These are phyloP conservation scores for Sphaerophoria taeniata DNA, from an alignment of 2,888 invertebrate genomes.

Conservation along the genomic window DNA sequence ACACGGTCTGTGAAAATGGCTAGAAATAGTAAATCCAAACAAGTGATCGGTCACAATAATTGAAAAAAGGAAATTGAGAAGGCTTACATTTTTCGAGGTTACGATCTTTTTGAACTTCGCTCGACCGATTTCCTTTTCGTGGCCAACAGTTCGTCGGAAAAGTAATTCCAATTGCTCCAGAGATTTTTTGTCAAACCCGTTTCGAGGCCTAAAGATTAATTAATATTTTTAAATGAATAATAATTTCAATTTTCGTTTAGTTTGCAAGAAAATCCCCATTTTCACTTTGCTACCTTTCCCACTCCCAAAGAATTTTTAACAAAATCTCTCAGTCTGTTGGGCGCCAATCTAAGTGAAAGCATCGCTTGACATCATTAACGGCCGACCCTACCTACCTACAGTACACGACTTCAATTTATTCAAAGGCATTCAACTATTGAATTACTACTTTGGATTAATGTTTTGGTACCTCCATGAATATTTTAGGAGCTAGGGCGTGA, in stretches of 20 bases:
- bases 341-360: constrained; percentile 54
- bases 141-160: constrained; percentile 93
- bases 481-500: constrained; percentile 46
- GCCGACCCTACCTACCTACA: constrained; percentile 22
- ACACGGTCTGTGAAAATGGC: constrained; percentile 98
- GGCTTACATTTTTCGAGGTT: constrained; percentile 92
- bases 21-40: constrained; percentile 82
- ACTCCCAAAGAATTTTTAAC: constrained; percentile 43
- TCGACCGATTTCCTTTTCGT: constrained; percentile 92
- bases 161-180: constrained; percentile 92
- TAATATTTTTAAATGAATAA: no score
- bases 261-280: no score
- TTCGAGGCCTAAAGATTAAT: constrained; percentile 87
- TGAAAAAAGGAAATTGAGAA: neutral
- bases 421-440: constrained; percentile 36
- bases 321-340: constrained; percentile 33
- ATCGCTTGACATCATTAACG: no score
- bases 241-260: neutral
- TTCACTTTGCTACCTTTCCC: no score
- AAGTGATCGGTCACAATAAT: neutral
- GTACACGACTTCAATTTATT: constrained; percentile 18
- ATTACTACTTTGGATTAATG: constrained; percentile 10
- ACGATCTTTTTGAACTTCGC: constrained; percentile 96
- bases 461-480: constrained; percentile 36
- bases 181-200: constrained; percentile 92